These are phyloP conservation scores for Gambusia yucatana DNA, from an alignment of 2,797 vertebrate genomes.

Conservation along the genomic window DNA sequence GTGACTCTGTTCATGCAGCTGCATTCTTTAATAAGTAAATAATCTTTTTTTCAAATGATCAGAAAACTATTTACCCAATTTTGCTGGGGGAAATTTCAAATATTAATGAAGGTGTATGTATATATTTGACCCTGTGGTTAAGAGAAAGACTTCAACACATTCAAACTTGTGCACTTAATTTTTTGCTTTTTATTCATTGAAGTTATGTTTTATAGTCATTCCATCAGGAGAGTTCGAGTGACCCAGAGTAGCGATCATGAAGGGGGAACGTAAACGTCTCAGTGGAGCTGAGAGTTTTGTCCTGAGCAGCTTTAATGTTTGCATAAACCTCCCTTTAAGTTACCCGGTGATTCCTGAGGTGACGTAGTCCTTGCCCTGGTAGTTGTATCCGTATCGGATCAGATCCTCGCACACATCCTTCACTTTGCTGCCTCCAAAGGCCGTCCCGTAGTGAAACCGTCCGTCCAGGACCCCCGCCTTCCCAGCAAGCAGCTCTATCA, in stretches of 20 bases:
- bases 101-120: not conserved
- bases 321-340: conserved; percentile 35
- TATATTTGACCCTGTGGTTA: not conserved
- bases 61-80: not conserved
- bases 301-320: not conserved
- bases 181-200: not conserved
- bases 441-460: conserved; percentile 96
- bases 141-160: not conserved
- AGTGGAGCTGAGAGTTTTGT: not conserved
- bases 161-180: not conserved
- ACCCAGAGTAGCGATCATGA: not conserved
- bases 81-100: not conserved
- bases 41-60: not conserved
- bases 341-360: conserved; percentile 99
- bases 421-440: conserved; percentile 98
- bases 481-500: conserved; percentile 96
- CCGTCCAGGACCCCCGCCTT: conserved; percentile 96
- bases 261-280: not conserved
- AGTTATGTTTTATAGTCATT: not conserved
- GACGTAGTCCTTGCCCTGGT: conserved; percentile 97
- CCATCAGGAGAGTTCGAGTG: not conserved
- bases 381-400: conserved; percentile 96
- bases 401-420: conserved; percentile 99
- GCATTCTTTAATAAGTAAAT: not conserved
- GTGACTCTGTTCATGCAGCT: not conserved